Evolutionary conservation across 1,140 invertebrate genomes (phyloP), one percentile per base, ranked within the genome.

Genomic region (Eulimnadia texana): DNA sequence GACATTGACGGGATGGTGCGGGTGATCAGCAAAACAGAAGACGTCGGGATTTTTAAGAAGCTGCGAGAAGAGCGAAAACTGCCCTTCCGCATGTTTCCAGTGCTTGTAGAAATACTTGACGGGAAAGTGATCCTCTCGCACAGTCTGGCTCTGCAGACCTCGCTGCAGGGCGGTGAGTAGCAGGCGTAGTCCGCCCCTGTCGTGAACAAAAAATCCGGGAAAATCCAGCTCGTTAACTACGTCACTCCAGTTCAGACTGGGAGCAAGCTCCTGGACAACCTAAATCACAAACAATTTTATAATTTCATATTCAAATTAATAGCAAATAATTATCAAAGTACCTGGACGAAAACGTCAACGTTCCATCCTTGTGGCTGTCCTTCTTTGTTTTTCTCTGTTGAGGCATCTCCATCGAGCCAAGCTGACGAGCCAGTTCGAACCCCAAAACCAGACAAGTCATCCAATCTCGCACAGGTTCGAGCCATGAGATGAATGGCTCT

Each of bases 81-180:
- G 92, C 47, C 89, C 90, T 69, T 97, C 93, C 13, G 85, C 79
- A 72, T 97, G 93, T 63, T 87, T 86, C 93, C 93, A 98, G 52
- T 84, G 81, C 54, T 87, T 79, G 72, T 93, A 97, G 64, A 96
- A 78, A 60, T 84, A 80, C 69, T 96, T 91, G 24, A 93, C 82
- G 16, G 93, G 93, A 71, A 96, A 94, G 63, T 82, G 76, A 60
- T 88, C 84, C 2, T 78, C 72, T 22, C 81, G 80, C 67, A 82
- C 23, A 62, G 84, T 80, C 61, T 84, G 82, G 60, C 79, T 80
- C 70, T 89, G 84, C 0, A 93, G 76, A 2, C 88, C 90, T 25
- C 88, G 73, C 56, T 83, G 79, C 3, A 97, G 72, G 50, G 86
- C 88, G 53, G 84, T 85, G 52, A 93, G 82, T 3, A 97, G 71